A percentile compares a stretch with the other conserved stretches of the same genome.
These are phyloP conservation scores for Pegoplata infirma DNA, from an alignment of 2,888 invertebrate species.

Conservation along the genomic window DNA sequence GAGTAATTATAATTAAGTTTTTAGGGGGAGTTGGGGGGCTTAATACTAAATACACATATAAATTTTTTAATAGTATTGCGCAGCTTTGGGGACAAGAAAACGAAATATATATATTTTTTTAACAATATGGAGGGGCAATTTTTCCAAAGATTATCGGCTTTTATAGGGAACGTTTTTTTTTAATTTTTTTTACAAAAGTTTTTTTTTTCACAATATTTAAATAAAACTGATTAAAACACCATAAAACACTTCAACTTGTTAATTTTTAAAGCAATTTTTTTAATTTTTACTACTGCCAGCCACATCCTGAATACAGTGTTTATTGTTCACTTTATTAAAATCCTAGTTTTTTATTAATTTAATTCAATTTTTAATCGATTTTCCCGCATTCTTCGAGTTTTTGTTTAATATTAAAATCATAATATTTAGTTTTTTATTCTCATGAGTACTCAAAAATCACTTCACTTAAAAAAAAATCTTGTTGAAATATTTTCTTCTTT, in stretches of 20 bases:
- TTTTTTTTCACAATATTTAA: background rate
- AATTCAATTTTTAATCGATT: slow-evolving; percentile 18
- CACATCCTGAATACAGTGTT: background rate
- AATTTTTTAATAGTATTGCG: slow-evolving; percentile 47
- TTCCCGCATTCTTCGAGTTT: slow-evolving; percentile 50
- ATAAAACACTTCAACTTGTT: background rate
- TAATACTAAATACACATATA: slow-evolving; percentile 27
- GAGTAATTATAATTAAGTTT: slow-evolving; percentile 20
- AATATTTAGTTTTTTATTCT: slow-evolving; percentile 49
- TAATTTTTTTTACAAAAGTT: background rate
- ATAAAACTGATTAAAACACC: background rate
- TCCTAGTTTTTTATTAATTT: background rate
- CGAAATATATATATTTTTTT: slow-evolving; percentile 14
- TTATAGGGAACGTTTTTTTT: background rate
- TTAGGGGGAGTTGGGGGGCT: slow-evolving; percentile 31
- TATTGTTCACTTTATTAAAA: background rate
- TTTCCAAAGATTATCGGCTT: background rate
- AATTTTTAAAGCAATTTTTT: slow-evolving; percentile 9
- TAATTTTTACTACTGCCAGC: too few species aligned
- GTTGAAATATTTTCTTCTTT: slow-evolving; percentile 40
- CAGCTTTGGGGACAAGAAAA: slow-evolving; percentile 13
- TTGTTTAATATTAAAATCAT: slow-evolving; percentile 22
- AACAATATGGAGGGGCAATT: slow-evolving; percentile 15
- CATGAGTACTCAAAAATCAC: slow-evolving; percentile 58
- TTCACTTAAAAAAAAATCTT: slow-evolving; percentile 60